A percentile compares a stretch with the other conserved stretches of the same genome.
Conservation (phyloP, 2,888 invertebrate species). For the Drosophila algonquin region DNA sequence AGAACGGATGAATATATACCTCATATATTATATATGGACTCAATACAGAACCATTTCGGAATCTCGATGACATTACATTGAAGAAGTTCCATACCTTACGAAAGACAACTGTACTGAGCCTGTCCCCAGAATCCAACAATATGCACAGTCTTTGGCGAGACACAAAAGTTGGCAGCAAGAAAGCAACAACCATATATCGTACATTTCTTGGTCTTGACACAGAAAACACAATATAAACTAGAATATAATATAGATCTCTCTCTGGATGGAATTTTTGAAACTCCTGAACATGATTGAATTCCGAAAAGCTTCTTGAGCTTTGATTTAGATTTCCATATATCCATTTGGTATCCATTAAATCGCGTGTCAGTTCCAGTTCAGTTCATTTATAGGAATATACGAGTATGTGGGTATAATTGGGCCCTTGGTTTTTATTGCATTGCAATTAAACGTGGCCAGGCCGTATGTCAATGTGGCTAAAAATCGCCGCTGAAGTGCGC, state of each 20-base stretch:
- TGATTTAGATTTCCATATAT: slow-evolving; percentile 5
- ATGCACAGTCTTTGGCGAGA: too few relatives aligned
- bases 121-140: too few relatives aligned
- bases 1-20: too few relatives aligned
- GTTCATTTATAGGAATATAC: slow-evolving; percentile 21
- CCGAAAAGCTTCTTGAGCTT: not conserved
- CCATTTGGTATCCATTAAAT: slow-evolving; percentile 39
- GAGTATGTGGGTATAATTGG: slow-evolving; percentile 37
- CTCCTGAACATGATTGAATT: not conserved
- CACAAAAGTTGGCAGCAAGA: too few relatives aligned
- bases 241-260: not conserved
- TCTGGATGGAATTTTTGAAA: not conserved
- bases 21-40: too few relatives aligned
- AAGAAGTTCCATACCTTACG: too few relatives aligned
- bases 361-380: slow-evolving; percentile 12
- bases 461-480: slow-evolving; percentile 26
- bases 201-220: too few relatives aligned
- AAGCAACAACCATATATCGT: too few relatives aligned
- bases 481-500: slow-evolving; percentile 37
- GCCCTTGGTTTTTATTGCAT: slow-evolving; percentile 52
- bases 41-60: too few relatives aligned
- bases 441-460: slow-evolving; percentile 48
- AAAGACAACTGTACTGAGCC: too few relatives aligned
- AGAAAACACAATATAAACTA: too few relatives aligned
- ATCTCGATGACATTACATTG: too few relatives aligned